Percentiles rank a stretch among this genome's conserved stretches.
Evolutionary conservation across 2,888 invertebrate genomes (phyloP).

Genomic region (Bruchidius siliquastri): DNA sequence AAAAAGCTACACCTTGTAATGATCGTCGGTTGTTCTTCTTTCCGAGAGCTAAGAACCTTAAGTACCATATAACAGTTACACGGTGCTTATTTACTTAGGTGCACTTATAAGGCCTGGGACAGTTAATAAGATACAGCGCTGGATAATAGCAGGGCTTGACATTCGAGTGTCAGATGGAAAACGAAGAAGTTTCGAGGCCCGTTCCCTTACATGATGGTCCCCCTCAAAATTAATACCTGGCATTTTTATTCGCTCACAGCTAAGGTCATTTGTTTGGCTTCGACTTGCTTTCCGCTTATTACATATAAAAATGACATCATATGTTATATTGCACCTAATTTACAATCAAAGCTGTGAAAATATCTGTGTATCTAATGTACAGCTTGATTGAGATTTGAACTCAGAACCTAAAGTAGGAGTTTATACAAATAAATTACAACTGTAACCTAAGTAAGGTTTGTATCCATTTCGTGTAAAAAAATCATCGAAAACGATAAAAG

Average conservation of each 20-base stretch:
- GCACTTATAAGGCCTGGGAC: not conserved
- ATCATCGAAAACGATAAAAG: no score
- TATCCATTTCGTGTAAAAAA: no score
- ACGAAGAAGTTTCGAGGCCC: not conserved
- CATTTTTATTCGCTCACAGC: not conserved
- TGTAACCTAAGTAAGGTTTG: no score
- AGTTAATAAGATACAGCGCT: not conserved
- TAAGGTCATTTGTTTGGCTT: not conserved
- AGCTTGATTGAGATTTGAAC: no score
- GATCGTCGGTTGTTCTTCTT: not conserved
- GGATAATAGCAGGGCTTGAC: not conserved
- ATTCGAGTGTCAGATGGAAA: not conserved
- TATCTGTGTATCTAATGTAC: no score
- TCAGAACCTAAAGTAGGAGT: no score
- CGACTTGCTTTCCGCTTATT: no score
- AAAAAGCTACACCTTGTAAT: not conserved
- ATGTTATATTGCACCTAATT: no score
- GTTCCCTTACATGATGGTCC: not conserved
- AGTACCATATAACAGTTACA: not conserved
- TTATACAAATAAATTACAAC: no score
- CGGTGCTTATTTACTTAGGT: not conserved
- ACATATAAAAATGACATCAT: no score
- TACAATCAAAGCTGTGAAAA: no score
- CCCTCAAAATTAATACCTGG: not conserved
- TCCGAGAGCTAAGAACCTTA: not conserved